Evolutionary conservation across 2,888 invertebrate species (phyloP).

Genomic region (Machimus atricapillus): DNA sequence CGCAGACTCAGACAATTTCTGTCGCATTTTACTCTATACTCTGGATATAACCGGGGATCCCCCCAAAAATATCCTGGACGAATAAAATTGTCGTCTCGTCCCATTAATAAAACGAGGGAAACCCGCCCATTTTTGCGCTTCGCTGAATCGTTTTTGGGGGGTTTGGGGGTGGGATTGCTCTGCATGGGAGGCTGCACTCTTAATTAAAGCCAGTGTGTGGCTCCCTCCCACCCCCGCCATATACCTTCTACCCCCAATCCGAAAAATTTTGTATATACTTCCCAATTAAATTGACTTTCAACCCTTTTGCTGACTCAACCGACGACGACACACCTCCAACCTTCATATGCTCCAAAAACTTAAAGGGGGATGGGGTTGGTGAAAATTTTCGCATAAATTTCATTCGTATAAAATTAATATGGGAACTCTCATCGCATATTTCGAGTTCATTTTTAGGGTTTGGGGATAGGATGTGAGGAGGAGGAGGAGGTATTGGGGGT

Average conservation of each 20-base stretch:
- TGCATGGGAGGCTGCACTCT: neutral
- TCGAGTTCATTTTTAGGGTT: neutral
- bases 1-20: neutral
- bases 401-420: neutral
- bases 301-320: neutral
- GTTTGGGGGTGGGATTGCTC: too few species aligned
- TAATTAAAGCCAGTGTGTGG: neutral
- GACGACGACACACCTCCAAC: neutral
- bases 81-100: neutral
- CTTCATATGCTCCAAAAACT: neutral
- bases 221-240: too few species aligned
- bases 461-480: neutral
- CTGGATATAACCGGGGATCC: neutral
- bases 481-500: too few species aligned
- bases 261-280: neutral
- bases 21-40: neutral
- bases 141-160: neutral
- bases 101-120: neutral
- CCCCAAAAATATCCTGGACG: neutral
- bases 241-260: neutral
- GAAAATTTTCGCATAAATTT: neutral
- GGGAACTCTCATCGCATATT: neutral
- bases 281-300: constrained; percentile 6
- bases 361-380: neutral
- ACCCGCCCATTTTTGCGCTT: neutral